Evolutionary conservation across 2,113 vertebrate genomes (phyloP).

Genomic region (Ctenomys sociabilis): DNA sequence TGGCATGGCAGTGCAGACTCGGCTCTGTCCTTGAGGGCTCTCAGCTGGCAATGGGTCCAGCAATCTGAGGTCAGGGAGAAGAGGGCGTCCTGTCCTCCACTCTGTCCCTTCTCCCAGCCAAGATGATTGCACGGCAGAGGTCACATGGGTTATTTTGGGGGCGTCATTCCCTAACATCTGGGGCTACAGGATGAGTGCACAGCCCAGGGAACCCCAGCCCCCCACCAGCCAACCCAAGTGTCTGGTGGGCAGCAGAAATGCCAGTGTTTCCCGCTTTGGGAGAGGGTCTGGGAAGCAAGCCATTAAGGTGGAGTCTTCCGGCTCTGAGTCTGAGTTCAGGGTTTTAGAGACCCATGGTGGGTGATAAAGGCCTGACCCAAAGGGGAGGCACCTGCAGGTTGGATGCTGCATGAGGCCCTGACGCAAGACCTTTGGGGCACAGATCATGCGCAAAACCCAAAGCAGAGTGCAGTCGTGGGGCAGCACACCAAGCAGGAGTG

Average conservation of each 20-base stretch:
- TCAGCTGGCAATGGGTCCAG: background rate
- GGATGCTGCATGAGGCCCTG: background rate
- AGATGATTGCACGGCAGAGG: background rate
- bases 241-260: background rate
- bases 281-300: conserved; percentile 5
- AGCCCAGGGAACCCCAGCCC: background rate
- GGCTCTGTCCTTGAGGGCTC: background rate
- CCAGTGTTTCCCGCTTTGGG: background rate
- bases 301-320: background rate
- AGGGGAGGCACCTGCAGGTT: background rate
- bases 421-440: background rate
- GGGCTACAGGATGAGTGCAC: too few relatives aligned
- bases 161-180: background rate
- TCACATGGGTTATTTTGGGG: too few relatives aligned
- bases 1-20: background rate
- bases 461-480: background rate
- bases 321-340: background rate
- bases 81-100: background rate
- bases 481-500: background rate
- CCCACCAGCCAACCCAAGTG: too few relatives aligned
- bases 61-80: background rate
- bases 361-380: background rate
- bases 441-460: background rate
- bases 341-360: background rate
- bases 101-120: background rate